Evolutionary conservation across 1,140 invertebrate genomes (phyloP).

Genomic region (Cydia amplana): DNA sequence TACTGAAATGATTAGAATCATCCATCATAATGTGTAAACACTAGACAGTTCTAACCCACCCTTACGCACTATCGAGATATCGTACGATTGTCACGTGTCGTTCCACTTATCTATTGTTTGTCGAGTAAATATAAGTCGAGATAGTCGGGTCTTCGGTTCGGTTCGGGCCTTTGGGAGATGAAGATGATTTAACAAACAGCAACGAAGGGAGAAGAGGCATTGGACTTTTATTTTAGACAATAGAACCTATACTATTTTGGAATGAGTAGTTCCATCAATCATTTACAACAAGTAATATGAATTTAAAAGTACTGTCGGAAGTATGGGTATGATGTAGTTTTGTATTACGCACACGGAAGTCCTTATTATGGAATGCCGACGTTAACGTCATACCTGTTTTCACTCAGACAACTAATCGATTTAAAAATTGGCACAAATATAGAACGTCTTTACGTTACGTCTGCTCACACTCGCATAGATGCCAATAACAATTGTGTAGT

Average conservation of each 20-base stretch:
- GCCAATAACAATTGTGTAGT: conserved; percentile 6
- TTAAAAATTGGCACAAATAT: conserved; percentile 1
- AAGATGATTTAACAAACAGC: not conserved
- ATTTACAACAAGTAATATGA: too few relatives aligned
- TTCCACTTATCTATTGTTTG: not conserved
- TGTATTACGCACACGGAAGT: not conserved
- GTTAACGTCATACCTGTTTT: conserved; percentile 4
- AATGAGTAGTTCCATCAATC: too few relatives aligned
- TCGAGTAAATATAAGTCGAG: not conserved
- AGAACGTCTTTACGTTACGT: conserved; percentile 2
- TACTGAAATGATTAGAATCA: not conserved
- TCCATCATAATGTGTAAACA: conserved; percentile 15
- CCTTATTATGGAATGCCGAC: not conserved
- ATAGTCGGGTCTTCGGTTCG: not conserved
- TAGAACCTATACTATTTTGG: too few relatives aligned
- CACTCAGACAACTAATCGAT: not conserved
- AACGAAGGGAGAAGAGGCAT: too few relatives aligned
- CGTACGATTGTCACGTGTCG: conserved; percentile 20
- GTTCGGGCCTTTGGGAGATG: too few relatives aligned
- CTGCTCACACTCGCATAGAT: not conserved
- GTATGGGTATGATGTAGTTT: not conserved
- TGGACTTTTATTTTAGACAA: not conserved
- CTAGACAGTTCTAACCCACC: not conserved
- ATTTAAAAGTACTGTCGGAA: too few relatives aligned
- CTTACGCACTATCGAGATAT: not conserved